Evolutionary conservation across 2,888 invertebrate species (phyloP).

Genomic region (Euproctis similis): DNA sequence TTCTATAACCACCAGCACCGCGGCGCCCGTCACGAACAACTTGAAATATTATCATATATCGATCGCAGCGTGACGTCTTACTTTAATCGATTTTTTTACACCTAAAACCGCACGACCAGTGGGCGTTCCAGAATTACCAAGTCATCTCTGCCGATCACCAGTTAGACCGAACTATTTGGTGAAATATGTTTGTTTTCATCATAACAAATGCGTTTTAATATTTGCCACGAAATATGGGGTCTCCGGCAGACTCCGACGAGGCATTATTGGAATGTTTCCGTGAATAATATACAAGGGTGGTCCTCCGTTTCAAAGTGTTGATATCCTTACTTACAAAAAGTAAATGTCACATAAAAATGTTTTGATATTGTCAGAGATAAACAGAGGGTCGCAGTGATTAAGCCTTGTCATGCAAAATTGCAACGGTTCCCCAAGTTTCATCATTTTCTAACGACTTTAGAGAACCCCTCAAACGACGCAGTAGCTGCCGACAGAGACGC

Average conservation of each 20-base stretch:
- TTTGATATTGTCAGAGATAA: slow-evolving; percentile 14
- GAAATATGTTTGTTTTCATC: slow-evolving; percentile 70
- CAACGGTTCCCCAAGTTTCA: slow-evolving; percentile 32
- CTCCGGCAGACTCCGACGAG: slow-evolving; percentile 34
- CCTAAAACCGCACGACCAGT: slow-evolving; percentile 69
- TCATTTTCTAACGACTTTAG: slow-evolving; percentile 29
- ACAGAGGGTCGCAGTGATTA: slow-evolving; percentile 32
- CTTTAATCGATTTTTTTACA: slow-evolving; percentile 75
- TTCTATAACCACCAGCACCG: slow-evolving; percentile 59
- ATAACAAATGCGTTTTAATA: slow-evolving; percentile 55
- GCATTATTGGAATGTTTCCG: slow-evolving; percentile 52
- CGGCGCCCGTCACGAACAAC: slow-evolving; percentile 51
- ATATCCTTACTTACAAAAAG: slow-evolving; percentile 19
- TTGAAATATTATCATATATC: slow-evolving; percentile 73
- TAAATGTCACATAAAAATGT: slow-evolving; percentile 17
- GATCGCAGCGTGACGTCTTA: slow-evolving; percentile 73
- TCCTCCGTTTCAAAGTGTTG: slow-evolving; percentile 37
- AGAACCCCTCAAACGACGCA: slow-evolving; percentile 21
- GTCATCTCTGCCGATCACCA: slow-evolving; percentile 63
- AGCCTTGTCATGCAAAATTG: slow-evolving; percentile 53
- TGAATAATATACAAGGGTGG: slow-evolving; percentile 62
- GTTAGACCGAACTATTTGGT: slow-evolving; percentile 54
- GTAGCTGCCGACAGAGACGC: slow-evolving; percentile 36
- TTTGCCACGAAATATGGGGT: slow-evolving; percentile 39
- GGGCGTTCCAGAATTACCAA: slow-evolving; percentile 67